phyloP scores from a whole-genome alignment of 2,113 vertebrate species.

The Caranx melampygus region DNA sequence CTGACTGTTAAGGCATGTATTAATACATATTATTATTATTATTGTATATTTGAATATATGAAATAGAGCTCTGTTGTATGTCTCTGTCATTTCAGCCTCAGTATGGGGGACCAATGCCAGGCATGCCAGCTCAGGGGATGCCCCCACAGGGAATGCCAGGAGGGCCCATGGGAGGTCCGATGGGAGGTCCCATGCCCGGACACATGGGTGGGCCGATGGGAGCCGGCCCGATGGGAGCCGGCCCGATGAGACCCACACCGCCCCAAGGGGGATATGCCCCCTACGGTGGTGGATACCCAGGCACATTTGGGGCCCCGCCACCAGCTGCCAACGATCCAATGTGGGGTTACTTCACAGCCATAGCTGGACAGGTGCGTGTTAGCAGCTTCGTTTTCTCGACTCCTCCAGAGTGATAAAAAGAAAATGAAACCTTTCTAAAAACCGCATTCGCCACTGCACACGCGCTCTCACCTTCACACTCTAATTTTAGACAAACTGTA shows the following conservation, averaged over 20 bases:
- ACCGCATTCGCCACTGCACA: neutral
- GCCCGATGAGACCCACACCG: constrained; percentile 71
- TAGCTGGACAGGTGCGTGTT: constrained; percentile 86
- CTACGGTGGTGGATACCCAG: constrained; percentile 77
- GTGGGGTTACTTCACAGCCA: constrained; percentile 88
- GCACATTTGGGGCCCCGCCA: constrained; percentile 68
- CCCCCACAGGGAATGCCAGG: constrained; percentile 70
- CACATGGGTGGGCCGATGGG: constrained; percentile 79
- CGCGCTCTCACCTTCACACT: neutral
- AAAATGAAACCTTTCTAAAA: neutral
- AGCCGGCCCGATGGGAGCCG: constrained; percentile 39
- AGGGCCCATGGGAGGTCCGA: constrained; percentile 56
- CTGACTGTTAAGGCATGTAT: too few species aligned
- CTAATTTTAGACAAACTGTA: neutral
- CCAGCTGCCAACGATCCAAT: constrained; percentile 82
- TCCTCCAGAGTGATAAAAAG: neutral
- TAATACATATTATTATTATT: too few species aligned
- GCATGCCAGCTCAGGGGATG: constrained; percentile 68
- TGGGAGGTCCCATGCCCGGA: constrained; percentile 61
- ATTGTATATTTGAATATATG: too few species aligned
- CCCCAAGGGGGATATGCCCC: constrained; percentile 66
- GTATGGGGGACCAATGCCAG: constrained; percentile 84
- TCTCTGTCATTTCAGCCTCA: constrained; percentile 31
- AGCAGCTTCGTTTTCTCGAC: neutral
- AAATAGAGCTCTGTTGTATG: too few species aligned